These are phyloP conservation scores for Drosophila mimica DNA, from an alignment of 2,888 invertebrate species.

Conservation along the genomic window DNA sequence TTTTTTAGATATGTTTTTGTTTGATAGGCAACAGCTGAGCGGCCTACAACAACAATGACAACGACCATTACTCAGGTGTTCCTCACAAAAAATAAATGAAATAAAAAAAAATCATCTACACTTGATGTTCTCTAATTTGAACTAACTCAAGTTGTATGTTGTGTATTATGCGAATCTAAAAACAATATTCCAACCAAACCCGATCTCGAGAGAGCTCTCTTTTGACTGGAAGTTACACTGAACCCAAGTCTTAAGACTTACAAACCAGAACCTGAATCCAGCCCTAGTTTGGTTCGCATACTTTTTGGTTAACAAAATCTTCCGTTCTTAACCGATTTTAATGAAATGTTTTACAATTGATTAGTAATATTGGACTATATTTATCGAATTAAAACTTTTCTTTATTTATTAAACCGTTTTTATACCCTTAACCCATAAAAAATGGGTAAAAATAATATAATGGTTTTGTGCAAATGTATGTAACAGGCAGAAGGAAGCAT, in stretches of 20 bases:
- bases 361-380: background rate
- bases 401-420: background rate
- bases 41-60: background rate
- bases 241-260: background rate
- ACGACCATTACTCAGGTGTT: constrained; percentile 5
- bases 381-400: background rate
- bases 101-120: background rate
- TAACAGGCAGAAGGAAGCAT: too few species aligned
- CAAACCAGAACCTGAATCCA: background rate
- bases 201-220: background rate
- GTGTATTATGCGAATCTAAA: background rate
- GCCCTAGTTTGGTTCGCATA: background rate
- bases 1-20: background rate
- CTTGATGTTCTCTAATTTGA: background rate
- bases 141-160: background rate
- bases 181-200: background rate
- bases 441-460: too few species aligned
- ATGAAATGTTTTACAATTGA: background rate
- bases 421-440: too few species aligned
- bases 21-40: constrained; percentile 15
- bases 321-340: background rate
- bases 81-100: constrained; percentile 19
- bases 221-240: background rate
- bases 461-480: too few species aligned
- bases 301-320: too few species aligned